Base-by-base conservation (phyloP, 1,140 invertebrate species). In the Scaptomyza hsui region DNA sequence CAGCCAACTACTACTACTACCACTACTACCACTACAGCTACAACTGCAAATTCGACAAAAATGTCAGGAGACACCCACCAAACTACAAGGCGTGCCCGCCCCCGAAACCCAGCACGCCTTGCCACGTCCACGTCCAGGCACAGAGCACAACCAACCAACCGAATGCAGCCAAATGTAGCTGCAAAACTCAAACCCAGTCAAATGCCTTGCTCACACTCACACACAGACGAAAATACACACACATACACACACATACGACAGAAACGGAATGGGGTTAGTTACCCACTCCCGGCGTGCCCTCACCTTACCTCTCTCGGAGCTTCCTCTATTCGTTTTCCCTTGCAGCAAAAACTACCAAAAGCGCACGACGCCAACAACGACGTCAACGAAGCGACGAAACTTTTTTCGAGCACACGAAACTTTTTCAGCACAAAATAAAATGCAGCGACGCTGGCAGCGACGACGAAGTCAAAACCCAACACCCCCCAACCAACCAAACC, bases 331-430 rank as follows among this genome's bases (percentile, higher is more conserved):
- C 67, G 67, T 63, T 55, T 29, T 70, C 61, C 72, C 60, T 71
- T 75, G 60, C 67, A 75, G 64, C 63, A 78, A 78, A 76, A 78
- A 78, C 76, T 78, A 78, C 76, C 76, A 76, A 78, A 78, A 78
- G 76, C 70, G 45, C 53, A 72, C 70, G 62, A 72, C 60, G 70
- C 70, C 72, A 73, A 64, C 80, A 75, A 85, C 81, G 82, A 88
- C 72, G 82, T 88, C 82, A 78, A 88, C 78, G 83, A 88, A 86
- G 82, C 82, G 82, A 86, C 82, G 82, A 88, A 88, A 88, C 82
- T 88, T 90, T 90, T 90, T 90, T 90, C 74, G 89, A 90, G 81
- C 89, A 90, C 89, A 90, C 89, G 89, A 90, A 90, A 90, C 89
- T 90, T 90, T 90, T 90, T 90, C 82, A 90, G 82, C 83, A 89